Conservation (phyloP, 2,797 vertebrate species). For the Cichlasoma orientale region DNA sequence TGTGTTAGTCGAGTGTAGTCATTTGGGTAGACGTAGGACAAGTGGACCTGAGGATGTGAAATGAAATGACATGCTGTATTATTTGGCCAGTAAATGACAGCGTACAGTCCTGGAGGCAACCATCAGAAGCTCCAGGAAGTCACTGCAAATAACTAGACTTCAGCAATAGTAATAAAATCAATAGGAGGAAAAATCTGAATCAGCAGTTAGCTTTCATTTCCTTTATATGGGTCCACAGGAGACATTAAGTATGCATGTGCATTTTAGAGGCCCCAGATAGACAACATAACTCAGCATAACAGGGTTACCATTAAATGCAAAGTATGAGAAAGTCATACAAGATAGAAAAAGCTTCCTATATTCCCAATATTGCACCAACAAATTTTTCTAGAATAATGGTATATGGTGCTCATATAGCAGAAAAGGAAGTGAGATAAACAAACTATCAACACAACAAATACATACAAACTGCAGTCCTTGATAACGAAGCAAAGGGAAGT, state of each 20-base stretch:
- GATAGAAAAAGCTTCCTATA: neutral
- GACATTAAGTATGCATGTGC: neutral
- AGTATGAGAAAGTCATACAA: neutral
- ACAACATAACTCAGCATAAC: neutral
- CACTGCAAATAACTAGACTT: neutral
- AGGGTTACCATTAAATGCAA: neutral
- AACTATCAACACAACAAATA: slow-evolving; percentile 39
- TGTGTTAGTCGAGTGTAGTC: slow-evolving; percentile 94
- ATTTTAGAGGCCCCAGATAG: slow-evolving; percentile 9
- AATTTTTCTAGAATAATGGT: neutral
- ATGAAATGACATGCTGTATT: slow-evolving; percentile 7
- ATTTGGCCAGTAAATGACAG: neutral
- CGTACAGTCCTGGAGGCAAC: neutral
- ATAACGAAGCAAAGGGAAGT: slow-evolving; percentile 87
- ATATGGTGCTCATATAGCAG: neutral
- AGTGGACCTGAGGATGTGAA: slow-evolving; percentile 82
- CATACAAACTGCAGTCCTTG: slow-evolving; percentile 96
- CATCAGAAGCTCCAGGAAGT: neutral
- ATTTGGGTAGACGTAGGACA: slow-evolving; percentile 93
- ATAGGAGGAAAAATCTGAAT: neutral
- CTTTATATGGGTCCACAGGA: neutral
- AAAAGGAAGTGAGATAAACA: neutral
- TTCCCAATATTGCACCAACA: no score
- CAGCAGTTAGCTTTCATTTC: neutral
- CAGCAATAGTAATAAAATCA: neutral